These are phyloP conservation scores for Hydrochoerus hydrochaeris DNA, from an alignment of 2,113 vertebrate species.

Conservation along the genomic window DNA sequence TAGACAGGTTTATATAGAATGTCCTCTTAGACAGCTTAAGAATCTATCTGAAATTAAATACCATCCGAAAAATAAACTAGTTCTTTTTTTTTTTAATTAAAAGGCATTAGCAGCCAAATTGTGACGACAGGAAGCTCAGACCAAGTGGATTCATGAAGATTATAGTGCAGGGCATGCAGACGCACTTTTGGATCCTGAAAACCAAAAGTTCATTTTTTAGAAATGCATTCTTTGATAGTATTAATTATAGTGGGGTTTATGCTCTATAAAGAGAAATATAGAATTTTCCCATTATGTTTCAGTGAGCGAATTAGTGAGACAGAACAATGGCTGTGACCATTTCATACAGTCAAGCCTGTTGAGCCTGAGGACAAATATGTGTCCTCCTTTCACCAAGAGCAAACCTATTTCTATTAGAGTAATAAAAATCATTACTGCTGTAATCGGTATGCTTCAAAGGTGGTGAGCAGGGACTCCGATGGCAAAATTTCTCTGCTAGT, in stretches of 20 bases:
- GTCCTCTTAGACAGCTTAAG: constrained; percentile 69
- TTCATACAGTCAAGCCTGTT: background rate
- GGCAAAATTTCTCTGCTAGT: background rate
- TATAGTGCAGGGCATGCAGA: background rate
- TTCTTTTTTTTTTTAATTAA: constrained; percentile 41
- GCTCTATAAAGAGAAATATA: background rate
- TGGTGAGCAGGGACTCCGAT: background rate
- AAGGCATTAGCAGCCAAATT: background rate
- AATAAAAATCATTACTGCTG: background rate
- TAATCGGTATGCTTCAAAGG: background rate
- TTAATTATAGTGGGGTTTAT: background rate
- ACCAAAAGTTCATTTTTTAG: background rate
- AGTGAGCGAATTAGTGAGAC: background rate
- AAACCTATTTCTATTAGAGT: background rate
- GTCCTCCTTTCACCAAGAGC: background rate
- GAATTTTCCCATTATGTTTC: background rate
- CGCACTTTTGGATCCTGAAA: background rate
- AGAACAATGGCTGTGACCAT: background rate
- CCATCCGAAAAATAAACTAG: constrained; percentile 41
- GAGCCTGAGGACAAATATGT: background rate
- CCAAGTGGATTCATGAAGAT: background rate
- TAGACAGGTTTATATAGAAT: constrained; percentile 72
- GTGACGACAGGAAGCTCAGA: background rate
- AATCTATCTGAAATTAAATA: constrained; percentile 61
- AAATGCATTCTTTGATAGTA: background rate